These are phyloP conservation scores for Nasonia giraulti DNA, from an alignment of 1,140 invertebrate species.

Conservation along the genomic window DNA sequence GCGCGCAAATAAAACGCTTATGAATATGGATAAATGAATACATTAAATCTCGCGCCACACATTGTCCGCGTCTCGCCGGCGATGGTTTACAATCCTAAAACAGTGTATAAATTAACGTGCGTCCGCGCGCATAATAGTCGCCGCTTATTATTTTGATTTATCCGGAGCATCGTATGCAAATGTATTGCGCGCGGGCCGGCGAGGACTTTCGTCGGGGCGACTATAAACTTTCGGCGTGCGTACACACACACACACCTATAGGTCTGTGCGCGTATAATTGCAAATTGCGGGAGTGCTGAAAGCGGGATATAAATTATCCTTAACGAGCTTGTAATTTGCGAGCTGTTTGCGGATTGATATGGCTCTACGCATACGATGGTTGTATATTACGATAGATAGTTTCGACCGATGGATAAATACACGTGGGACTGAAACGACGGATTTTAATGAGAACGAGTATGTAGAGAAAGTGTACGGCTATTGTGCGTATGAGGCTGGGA, in stretches of 20 bases:
- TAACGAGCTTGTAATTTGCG: constrained; percentile 43
- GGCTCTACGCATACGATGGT: background rate
- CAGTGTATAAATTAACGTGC: constrained; percentile 13
- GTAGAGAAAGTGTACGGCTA: background rate
- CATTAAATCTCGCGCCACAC: background rate
- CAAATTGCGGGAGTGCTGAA: constrained; percentile 22
- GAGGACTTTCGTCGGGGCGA: constrained; percentile 14
- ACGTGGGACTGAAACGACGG: background rate
- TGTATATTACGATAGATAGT: background rate
- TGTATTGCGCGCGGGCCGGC: background rate
- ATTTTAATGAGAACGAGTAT: background rate
- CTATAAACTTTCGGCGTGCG: constrained; percentile 32
- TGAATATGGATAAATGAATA: constrained; percentile 44
- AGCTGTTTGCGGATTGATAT: background rate
- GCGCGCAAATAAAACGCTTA: background rate
- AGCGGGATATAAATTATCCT: constrained; percentile 37
- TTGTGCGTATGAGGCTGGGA: background rate
- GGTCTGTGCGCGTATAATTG: constrained; percentile 9
- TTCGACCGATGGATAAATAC: too few relatives aligned
- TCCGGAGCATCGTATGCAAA: background rate
- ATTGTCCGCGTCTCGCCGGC: background rate
- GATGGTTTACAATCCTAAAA: constrained; percentile 38
- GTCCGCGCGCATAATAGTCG: constrained; percentile 3
- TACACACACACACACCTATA: background rate
- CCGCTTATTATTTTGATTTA: constrained; percentile 44